Evolutionary conservation across 2,113 vertebrate genomes (phyloP).

Genomic region (Tetrax tetrax): DNA sequence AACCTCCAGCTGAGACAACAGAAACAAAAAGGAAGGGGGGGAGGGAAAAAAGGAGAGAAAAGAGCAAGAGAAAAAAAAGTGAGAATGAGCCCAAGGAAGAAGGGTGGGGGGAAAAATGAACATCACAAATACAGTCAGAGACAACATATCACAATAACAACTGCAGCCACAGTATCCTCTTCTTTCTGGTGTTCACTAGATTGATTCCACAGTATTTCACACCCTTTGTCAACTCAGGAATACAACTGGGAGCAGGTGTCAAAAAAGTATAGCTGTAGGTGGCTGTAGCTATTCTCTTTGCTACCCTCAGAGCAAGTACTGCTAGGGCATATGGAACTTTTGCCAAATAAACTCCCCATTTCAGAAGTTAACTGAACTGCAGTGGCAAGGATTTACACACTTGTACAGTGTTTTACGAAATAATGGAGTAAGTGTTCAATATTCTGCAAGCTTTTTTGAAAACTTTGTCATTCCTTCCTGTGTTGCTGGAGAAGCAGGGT

Average conservation of each 20-base stretch:
- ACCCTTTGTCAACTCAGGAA: neutral
- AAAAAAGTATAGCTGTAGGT: neutral
- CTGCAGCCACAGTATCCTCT: slow-evolving; percentile 40
- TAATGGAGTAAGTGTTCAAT: neutral
- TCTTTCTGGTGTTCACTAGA: neutral
- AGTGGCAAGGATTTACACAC: neutral
- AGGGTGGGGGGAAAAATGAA: slow-evolving; percentile 51
- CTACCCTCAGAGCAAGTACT: neutral
- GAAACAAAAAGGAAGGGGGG: slow-evolving; percentile 58
- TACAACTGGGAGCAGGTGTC: neutral
- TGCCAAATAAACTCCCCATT: neutral
- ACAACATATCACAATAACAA: slow-evolving; percentile 44
- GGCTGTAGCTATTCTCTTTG: neutral
- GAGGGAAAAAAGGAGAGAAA: slow-evolving; percentile 25
- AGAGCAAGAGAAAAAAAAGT: slow-evolving; percentile 61
- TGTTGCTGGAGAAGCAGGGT: neutral
- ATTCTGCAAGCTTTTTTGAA: neutral
- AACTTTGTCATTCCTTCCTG: neutral
- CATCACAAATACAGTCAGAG: slow-evolving; percentile 70
- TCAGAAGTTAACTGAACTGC: neutral
- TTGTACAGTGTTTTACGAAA: neutral
- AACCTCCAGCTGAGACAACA: slow-evolving; percentile 95
- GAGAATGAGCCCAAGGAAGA: slow-evolving; percentile 64
- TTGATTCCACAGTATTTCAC: neutral
- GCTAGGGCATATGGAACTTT: neutral